A percentile compares a stretch with the other conserved stretches of the same genome.
phyloP scores from a whole-genome alignment of 2,888 invertebrate genomes.

The Tachina grossa region DNA sequence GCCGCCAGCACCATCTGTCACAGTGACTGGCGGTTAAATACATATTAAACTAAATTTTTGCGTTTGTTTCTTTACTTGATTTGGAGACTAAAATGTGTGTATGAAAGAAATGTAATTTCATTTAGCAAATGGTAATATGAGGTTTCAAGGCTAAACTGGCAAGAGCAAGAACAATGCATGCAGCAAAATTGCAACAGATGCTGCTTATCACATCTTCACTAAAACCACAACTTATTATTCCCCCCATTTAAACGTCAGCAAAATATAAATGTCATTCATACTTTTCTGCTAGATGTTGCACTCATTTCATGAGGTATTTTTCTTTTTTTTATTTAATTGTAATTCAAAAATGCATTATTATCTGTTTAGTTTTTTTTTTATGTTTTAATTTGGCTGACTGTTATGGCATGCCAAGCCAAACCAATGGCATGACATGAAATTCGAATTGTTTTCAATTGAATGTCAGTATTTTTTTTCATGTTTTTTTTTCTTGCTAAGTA shows the following conservation, averaged over 20 bases:
- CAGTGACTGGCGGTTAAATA: constrained; percentile 42
- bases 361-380: not conserved
- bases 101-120: not conserved
- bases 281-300: constrained; percentile 29
- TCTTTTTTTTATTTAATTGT: not conserved
- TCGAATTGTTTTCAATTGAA: constrained; percentile 52
- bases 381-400: constrained; percentile 26
- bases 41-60: constrained; percentile 64
- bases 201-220: constrained; percentile 27
- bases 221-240: not conserved
- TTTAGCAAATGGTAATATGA: constrained; percentile 19
- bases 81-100: not conserved
- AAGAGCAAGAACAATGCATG: not conserved
- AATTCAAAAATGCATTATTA: not conserved
- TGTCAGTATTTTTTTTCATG: not conserved
- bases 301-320: not conserved
- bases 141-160: constrained; percentile 62
- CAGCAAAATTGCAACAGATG: constrained; percentile 42
- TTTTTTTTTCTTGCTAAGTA: not conserved
- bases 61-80: not conserved
- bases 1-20: constrained; percentile 8
- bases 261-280: constrained; percentile 35
- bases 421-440: constrained; percentile 52
- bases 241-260: not conserved
- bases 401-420: constrained; percentile 32